A percentile compares a stretch with the other conserved stretches of the same genome.
Conservation (phyloP, 2,113 vertebrate species). For the Stegostoma tigrinum region DNA sequence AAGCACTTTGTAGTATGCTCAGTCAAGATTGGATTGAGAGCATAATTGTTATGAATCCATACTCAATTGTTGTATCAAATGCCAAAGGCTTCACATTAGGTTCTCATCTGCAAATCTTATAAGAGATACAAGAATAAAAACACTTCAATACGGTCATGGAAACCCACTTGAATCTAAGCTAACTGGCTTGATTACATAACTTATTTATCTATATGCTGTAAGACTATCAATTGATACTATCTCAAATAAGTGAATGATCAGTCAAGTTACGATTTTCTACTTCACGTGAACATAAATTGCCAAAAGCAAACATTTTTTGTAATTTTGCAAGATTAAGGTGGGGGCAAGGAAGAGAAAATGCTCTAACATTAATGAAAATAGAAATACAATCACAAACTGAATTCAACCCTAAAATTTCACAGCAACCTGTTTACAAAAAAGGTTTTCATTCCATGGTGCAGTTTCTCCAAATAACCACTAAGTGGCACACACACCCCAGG, state of each 20-base stretch:
- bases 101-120: background rate
- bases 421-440: background rate
- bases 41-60: background rate
- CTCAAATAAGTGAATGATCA: background rate
- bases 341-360: background rate
- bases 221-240: background rate
- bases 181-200: background rate
- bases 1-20: background rate
- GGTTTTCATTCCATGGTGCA: background rate
- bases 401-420: background rate
- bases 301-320: background rate
- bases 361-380: background rate
- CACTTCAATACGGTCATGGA: background rate
- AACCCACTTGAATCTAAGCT: background rate
- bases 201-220: background rate
- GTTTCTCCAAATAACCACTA: background rate
- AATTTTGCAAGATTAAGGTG: background rate
- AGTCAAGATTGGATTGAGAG: no score
- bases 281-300: background rate
- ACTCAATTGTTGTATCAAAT: background rate
- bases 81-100: background rate
- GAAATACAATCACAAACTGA: no score
- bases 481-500: background rate
- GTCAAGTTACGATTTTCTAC: background rate
- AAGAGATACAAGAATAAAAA: background rate